A percentile compares a stretch with the other conserved stretches of the same genome.
These are phyloP conservation scores for Cerastoderma edule DNA, from an alignment of 2,888 invertebrate genomes.

Conservation along the genomic window DNA sequence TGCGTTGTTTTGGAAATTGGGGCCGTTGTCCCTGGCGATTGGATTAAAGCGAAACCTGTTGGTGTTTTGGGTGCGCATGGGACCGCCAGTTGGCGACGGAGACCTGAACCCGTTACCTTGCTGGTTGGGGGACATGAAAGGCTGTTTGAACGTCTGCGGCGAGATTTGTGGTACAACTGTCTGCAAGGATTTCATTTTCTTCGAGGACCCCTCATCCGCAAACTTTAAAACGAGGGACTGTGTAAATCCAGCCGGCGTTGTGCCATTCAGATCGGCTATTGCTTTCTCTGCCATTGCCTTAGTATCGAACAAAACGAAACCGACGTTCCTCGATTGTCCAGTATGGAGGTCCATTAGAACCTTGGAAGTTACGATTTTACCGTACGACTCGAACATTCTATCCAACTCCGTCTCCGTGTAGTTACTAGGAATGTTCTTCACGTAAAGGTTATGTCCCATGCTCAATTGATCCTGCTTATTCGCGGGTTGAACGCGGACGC, in stretches of 20 bases:
- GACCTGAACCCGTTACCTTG: constrained; percentile 61
- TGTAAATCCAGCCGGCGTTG: constrained; percentile 92
- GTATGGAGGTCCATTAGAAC: constrained; percentile 94
- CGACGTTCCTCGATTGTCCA: constrained; percentile 94
- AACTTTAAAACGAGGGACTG: constrained; percentile 93
- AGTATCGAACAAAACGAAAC: constrained; percentile 92
- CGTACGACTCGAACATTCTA: constrained; percentile 93
- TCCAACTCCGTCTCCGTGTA: constrained; percentile 90
- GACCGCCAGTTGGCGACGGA: constrained; percentile 54
- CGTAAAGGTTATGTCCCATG: constrained; percentile 96
- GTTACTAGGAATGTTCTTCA: constrained; percentile 91
- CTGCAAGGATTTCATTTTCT: constrained; percentile 66
- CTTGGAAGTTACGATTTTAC: constrained; percentile 95
- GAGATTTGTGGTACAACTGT: constrained; percentile 43
- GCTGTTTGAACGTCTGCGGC: constrained; percentile 43
- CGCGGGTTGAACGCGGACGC: constrained; percentile 96
- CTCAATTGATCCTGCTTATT: constrained; percentile 94
- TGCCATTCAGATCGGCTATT: constrained; percentile 91
- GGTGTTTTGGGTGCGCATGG: constrained; percentile 62
- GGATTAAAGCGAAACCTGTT: constrained; percentile 68
- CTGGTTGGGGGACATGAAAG: constrained; percentile 27
- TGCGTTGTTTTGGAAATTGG: neutral
- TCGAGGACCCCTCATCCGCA: constrained; percentile 90
- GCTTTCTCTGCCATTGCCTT: constrained; percentile 95
- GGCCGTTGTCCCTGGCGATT: constrained; percentile 37